Conservation (phyloP, 35 echinoderm and acorn worm genomes). For the Lytechinus variegatus region DNA sequence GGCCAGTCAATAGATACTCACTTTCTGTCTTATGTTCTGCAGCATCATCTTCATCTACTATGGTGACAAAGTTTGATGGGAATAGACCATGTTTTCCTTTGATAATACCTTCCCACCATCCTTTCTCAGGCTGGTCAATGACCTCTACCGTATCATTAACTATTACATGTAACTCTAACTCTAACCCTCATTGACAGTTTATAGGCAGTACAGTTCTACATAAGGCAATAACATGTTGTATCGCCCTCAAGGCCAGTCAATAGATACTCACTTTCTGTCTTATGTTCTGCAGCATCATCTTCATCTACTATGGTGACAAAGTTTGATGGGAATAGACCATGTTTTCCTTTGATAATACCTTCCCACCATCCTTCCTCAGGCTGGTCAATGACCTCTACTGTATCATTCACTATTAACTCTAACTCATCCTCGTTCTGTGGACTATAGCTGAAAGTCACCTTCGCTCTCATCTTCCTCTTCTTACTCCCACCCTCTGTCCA, state of each 20-base stretch:
- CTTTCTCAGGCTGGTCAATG: conserved; percentile 75
- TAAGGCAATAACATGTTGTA: too few relatives aligned
- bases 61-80: conserved; percentile 90
- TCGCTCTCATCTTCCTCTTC: conserved; percentile 67
- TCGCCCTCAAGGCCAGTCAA: too few relatives aligned
- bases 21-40: background rate
- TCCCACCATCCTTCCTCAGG: conserved; percentile 97
- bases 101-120: conserved; percentile 95
- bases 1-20: background rate
- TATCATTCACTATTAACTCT: conserved; percentile 59
- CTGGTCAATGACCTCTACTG: conserved; percentile 72
- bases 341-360: conserved; percentile 77
- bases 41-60: conserved; percentile 65
- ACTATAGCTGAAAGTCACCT: conserved; percentile 88
- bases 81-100: conserved; percentile 89
- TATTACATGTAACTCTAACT: conserved; percentile 65
- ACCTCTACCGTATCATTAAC: conserved; percentile 71
- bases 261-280: background rate
- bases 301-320: conserved; percentile 74
- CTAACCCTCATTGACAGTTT: too few relatives aligned
- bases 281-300: conserved; percentile 47
- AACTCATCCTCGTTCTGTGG: conserved; percentile 91
- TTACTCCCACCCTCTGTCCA: conserved; percentile 57
- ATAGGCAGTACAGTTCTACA: too few relatives aligned
- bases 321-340: conserved; percentile 95